Evolutionary conservation across 1,140 invertebrate genomes (phyloP).

Genomic region (Anastrepha ludens): DNA sequence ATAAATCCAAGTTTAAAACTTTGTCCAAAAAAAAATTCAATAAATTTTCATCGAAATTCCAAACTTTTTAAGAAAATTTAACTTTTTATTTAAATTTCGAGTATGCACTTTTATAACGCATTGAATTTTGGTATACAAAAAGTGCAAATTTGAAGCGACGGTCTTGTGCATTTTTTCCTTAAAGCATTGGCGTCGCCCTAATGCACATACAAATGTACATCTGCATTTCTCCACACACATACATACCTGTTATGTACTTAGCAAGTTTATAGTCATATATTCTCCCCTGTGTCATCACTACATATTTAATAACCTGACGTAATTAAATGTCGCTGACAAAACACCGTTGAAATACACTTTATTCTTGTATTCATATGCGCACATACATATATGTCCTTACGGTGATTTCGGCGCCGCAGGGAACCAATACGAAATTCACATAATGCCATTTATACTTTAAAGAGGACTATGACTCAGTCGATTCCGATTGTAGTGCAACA

Average conservation of each 20-base stretch:
- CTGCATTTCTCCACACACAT: background rate
- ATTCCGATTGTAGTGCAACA: background rate
- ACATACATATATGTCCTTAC: background rate
- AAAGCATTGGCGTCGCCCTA: background rate
- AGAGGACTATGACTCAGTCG: slow-evolving; percentile 27
- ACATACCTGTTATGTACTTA: background rate
- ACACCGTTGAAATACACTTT: slow-evolving; percentile 46
- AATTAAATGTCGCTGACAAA: slow-evolving; percentile 51
- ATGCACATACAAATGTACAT: background rate
- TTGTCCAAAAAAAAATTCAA: too few species aligned
- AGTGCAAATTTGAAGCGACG: too few species aligned
- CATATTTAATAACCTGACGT: slow-evolving; percentile 52
- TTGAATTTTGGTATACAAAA: too few species aligned
- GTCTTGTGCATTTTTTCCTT: too few species aligned
- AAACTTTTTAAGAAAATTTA: too few species aligned
- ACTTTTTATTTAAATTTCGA: too few species aligned
- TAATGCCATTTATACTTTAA: slow-evolving; percentile 41
- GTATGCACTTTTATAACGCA: too few species aligned
- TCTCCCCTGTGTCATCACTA: slow-evolving; percentile 36
- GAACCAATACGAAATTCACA: slow-evolving; percentile 42
- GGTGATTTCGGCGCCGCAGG: slow-evolving; percentile 47
- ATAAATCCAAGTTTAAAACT: too few species aligned
- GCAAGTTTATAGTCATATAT: slow-evolving; percentile 23
- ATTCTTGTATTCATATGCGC: background rate
- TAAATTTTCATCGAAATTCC: too few species aligned